A percentile compares a stretch with the other conserved stretches of the same genome.
Evolutionary conservation across 2,888 invertebrate species (phyloP).

Genomic region (Patella pellucida): DNA sequence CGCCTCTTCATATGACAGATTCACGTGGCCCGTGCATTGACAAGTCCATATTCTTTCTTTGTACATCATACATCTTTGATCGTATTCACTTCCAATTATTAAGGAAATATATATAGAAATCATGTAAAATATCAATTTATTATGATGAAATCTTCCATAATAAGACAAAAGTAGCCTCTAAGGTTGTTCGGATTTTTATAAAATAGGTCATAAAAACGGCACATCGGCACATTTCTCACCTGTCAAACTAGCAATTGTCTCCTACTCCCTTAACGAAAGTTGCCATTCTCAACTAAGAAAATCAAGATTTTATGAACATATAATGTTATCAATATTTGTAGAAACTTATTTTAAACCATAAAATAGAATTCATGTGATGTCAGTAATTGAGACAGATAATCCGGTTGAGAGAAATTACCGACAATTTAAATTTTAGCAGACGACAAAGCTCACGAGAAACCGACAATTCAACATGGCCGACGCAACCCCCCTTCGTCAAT

Average conservation of each 20-base stretch:
- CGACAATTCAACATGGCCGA: not conserved
- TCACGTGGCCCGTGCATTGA: constrained; percentile 70
- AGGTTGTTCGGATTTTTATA: no score
- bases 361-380: no score
- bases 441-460: not conserved
- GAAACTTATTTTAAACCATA: no score
- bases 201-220: no score
- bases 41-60: constrained; percentile 71
- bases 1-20: constrained; percentile 70
- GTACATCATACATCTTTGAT: constrained; percentile 66
- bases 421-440: constrained; percentile 4
- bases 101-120: constrained; percentile 31
- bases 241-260: no score
- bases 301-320: no score
- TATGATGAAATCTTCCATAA: not conserved
- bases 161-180: not conserved
- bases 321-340: no score
- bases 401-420: no score
- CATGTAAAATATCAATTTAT: not conserved
- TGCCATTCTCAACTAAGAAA: no score
- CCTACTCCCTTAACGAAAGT: no score
- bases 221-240: no score
- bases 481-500: not conserved
- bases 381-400: no score
- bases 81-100: constrained; percentile 66